Evolutionary conservation across 2,113 vertebrate species (phyloP).

Genomic region (Ceyx margarethae): DNA sequence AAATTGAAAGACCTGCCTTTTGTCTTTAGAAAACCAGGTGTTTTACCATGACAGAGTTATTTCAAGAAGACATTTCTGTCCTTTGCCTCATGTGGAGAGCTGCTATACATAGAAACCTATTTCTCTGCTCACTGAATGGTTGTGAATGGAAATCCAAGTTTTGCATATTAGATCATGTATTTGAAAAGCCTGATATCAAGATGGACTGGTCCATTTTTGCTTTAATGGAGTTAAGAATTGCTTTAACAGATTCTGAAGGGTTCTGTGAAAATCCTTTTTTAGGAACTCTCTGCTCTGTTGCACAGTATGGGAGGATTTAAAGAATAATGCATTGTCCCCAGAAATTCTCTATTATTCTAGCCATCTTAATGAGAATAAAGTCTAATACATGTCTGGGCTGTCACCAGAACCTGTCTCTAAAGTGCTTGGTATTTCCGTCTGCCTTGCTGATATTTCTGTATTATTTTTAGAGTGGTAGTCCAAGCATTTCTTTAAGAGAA

Average conservation of each 20-base stretch:
- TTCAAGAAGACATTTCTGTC: not conserved
- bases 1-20: not conserved
- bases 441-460: not conserved
- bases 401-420: not conserved
- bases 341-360: not conserved
- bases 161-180: not conserved
- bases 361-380: not conserved
- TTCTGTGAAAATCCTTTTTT: constrained; percentile 25
- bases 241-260: constrained; percentile 4
- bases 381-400: not conserved
- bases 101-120: not conserved
- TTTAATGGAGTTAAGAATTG: constrained; percentile 4
- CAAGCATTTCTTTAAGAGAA: not conserved
- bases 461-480: not conserved
- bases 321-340: not conserved
- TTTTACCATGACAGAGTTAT: not conserved
- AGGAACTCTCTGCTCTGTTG: not conserved
- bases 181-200: not conserved
- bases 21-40: constrained; percentile 2
- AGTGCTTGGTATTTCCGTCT: not conserved
- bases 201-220: not conserved
- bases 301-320: not conserved
- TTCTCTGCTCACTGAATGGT: not conserved
- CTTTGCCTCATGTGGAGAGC: not conserved
- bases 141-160: not conserved